phyloP scores from a whole-genome alignment of 1,140 invertebrate genomes.

The Yoshiicerus persimilis region DNA sequence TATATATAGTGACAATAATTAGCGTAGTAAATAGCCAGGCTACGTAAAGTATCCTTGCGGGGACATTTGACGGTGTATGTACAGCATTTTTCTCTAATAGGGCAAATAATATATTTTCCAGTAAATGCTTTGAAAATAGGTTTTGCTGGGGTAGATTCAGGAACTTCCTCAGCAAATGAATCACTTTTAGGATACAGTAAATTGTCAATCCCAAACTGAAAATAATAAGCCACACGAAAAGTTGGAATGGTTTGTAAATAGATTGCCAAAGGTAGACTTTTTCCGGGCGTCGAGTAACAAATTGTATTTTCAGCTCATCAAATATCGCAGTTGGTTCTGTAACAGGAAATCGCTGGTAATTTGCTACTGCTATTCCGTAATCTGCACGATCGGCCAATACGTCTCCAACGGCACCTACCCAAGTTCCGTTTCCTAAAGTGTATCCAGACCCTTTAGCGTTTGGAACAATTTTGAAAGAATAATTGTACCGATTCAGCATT shows the following conservation, averaged over 20 bases:
- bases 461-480: background rate
- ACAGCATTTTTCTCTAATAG: background rate
- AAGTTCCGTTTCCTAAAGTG: background rate
- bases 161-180: background rate
- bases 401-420: background rate
- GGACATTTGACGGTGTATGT: background rate
- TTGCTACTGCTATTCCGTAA: background rate
- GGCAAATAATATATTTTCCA: background rate
- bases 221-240: background rate
- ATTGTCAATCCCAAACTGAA: background rate
- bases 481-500: background rate
- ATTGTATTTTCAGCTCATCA: background rate
- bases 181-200: background rate
- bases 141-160: background rate
- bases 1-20: background rate
- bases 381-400: background rate
- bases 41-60: background rate
- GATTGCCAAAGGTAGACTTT: background rate
- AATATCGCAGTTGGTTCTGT: background rate
- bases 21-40: background rate
- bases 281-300: background rate
- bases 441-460: background rate
- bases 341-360: background rate
- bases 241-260: background rate
- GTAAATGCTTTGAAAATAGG: background rate